Conservation (phyloP, 1,140 invertebrate genomes). For the Akabosia matsudoensis region DNA sequence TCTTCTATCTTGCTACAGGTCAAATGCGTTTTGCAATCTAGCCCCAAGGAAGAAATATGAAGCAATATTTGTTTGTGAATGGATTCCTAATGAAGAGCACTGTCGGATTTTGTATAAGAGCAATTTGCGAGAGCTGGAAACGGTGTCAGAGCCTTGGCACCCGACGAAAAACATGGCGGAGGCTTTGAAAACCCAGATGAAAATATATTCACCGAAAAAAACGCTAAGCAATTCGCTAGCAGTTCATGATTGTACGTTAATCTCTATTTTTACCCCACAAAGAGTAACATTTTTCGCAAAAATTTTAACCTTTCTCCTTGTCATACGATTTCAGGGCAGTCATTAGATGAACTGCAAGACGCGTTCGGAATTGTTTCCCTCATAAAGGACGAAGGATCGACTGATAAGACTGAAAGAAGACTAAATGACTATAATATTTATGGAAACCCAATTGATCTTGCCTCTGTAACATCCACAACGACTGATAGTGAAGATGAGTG, state of each 20-base stretch:
- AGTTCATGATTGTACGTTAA: conserved; percentile 41
- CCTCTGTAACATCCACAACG: conserved; percentile 15
- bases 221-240: conserved; percentile 34
- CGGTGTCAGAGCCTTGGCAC: conserved; percentile 35
- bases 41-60: conserved; percentile 38
- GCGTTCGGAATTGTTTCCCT: conserved; percentile 36
- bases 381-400: conserved; percentile 28
- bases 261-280: neutral
- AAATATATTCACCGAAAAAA: conserved; percentile 5
- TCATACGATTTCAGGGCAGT: conserved; percentile 30
- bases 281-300: neutral
- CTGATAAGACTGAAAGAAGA: conserved; percentile 29
- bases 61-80: conserved; percentile 39
- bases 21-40: neutral
- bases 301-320: neutral
- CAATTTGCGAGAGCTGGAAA: conserved; percentile 33
- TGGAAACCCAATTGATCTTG: conserved; percentile 1
- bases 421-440: conserved; percentile 11
- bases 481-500: conserved; percentile 18
- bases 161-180: conserved; percentile 39
- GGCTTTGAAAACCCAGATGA: conserved; percentile 24
- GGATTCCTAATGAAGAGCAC: conserved; percentile 38
- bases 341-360: conserved; percentile 38
- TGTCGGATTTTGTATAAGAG: conserved; percentile 37
- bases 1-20: too few relatives aligned